A percentile compares a stretch with the other conserved stretches of the same genome.
phyloP scores from a whole-genome alignment of 2,113 vertebrate genomes.

The Cricetomys ansorgei region DNA sequence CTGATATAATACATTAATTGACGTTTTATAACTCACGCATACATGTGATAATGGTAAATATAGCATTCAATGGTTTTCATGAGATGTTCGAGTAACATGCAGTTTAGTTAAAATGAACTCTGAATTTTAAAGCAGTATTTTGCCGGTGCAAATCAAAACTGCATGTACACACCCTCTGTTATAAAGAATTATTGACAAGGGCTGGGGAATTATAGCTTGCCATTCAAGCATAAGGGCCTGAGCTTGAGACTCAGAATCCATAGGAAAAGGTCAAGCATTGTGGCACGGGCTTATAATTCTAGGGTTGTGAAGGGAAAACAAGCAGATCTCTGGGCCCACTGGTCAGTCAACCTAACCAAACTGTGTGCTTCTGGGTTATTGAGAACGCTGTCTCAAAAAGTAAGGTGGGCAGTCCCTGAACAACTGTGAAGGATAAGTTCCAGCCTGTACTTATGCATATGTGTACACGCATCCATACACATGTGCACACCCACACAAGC shows the following conservation, averaged over 20 bases:
- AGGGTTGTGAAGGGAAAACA: not conserved
- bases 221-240: not conserved
- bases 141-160: not conserved
- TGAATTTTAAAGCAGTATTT: not conserved
- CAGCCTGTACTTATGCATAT: not conserved
- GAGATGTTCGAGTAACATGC: not conserved
- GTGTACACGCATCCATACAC: no score
- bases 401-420: not conserved
- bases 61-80: not conserved
- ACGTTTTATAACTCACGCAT: not conserved
- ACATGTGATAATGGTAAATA: not conserved
- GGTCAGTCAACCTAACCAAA: not conserved
- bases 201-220: not conserved
- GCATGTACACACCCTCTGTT: not conserved
- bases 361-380: not conserved
- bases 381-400: no score
- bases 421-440: no score
- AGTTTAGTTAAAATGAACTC: slow-evolving; percentile 1
- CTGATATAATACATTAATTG: not conserved
- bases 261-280: not conserved
- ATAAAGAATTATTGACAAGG: not conserved
- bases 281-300: no score
- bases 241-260: not conserved
- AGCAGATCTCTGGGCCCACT: not conserved
- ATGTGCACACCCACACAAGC: not conserved